Percentiles rank a stretch among this genome's conserved stretches.
Conservation (phyloP, 2,797 vertebrate species). For the Coilia nasus region DNA sequence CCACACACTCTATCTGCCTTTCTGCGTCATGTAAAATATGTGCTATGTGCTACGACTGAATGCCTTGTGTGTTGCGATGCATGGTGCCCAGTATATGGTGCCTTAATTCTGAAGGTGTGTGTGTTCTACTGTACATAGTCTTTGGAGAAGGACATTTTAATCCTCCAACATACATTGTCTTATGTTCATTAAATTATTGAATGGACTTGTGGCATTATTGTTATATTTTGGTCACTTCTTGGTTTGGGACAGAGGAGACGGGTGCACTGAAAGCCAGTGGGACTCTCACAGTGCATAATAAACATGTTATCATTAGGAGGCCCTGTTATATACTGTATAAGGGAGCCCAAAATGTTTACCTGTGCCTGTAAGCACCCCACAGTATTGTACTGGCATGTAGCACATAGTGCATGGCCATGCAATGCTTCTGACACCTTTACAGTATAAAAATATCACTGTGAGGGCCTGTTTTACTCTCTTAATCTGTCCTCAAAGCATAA, state of each 20-base stretch:
- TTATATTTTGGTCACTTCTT: not conserved
- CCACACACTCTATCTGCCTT: not conserved
- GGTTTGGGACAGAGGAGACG: too few species aligned
- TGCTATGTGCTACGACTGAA: not conserved
- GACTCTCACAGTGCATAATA: too few species aligned
- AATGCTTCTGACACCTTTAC: too few species aligned
- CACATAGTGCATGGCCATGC: too few species aligned
- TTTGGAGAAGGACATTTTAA: too few species aligned
- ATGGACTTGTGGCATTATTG: not conserved
- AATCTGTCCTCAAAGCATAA: not conserved
- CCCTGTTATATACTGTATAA: too few species aligned
- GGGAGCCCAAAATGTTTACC: too few species aligned
- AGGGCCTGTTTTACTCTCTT: not conserved
- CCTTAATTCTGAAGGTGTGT: not conserved
- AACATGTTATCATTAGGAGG: too few species aligned
- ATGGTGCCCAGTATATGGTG: not conserved
- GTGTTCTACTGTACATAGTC: slow-evolving; percentile 1
- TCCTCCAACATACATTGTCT: not conserved
- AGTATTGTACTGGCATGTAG: too few species aligned
- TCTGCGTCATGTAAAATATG: not conserved
- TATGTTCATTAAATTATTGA: not conserved
- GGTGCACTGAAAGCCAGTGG: too few species aligned
- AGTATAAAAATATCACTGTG: too few species aligned
- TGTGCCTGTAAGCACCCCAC: too few species aligned
- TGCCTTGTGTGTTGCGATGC: not conserved